phyloP scores from a whole-genome alignment of 2,797 vertebrate species.

The Vireo griseus region DNA sequence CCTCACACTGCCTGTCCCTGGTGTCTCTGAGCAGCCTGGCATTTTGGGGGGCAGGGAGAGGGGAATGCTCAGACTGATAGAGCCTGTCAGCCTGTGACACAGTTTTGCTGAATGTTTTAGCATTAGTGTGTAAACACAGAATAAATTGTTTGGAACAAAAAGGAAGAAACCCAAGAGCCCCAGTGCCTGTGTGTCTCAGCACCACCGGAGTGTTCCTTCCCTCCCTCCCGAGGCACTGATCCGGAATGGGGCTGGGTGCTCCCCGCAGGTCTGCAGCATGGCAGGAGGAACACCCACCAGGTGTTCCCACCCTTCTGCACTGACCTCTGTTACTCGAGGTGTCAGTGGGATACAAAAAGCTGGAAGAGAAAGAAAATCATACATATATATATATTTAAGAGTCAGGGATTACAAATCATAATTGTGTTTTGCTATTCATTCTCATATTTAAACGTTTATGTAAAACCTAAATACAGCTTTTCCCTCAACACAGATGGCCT shows the following conservation, averaged over 20 bases:
- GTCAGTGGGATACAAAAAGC: not conserved
- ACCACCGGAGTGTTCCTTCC: accelerated
- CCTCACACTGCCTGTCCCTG: not conserved
- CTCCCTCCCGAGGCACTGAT: accelerated
- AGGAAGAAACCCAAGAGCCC: not conserved
- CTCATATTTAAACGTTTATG: not conserved
- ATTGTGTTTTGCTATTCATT: not conserved
- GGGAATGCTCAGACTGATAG: not conserved
- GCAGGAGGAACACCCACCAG: not conserved
- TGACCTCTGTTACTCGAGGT: not conserved
- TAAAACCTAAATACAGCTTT: constrained; percentile 1
- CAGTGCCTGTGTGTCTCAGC: not conserved
- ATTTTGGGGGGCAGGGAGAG: not conserved
- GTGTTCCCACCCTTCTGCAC: not conserved
- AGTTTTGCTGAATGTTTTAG: constrained; percentile 12
- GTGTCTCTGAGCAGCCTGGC: not conserved
- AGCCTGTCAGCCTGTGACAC: not conserved
- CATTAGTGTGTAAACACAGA: not conserved
- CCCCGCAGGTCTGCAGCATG: not conserved
- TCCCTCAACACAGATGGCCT: constrained; percentile 28
- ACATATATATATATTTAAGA: not conserved
- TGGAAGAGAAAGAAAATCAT: not conserved
- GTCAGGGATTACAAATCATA: not conserved
- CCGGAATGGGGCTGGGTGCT: not conserved
- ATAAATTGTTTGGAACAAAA: not conserved